Evolutionary conservation across 2,888 invertebrate genomes (phyloP), one percentile per base, ranked within the genome.

Genomic region (Cremastobaeus sp.): DNA sequence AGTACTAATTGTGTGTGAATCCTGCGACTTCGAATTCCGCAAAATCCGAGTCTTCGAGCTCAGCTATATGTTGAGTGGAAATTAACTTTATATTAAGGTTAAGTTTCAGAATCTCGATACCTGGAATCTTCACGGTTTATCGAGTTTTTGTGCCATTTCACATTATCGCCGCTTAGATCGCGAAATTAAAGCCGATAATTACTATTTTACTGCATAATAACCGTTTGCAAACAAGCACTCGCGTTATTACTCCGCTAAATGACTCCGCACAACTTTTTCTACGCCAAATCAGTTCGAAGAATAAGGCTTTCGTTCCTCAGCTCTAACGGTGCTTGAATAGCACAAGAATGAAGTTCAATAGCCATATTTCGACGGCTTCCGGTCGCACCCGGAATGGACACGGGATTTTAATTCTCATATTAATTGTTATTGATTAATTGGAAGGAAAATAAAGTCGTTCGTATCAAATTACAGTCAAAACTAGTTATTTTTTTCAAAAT

Each of bases 331-430:
- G 37, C 59, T 74, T 21, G 57, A 41, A 45, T 45, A n/a, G 69
- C 59, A 70, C 60, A 74, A 65, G 52, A 74, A 74, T 74, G 68
- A 73, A 64, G 35, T 43, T 50, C 45, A 57, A 57, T 70, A 37
- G 48, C 54, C 45, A 65, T 57, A 64, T 59, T 64, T 17, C 25
- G 15, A 20, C 35, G 39, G 50, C 37, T 71, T 71, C 65, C 71
- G 64, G 57, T 30, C 45, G 45, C 43, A 39, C 20, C 50, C 25
- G 50, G 55, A 50, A 41, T 1, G 34, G 41, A 12, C 35, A 18
- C 39, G 18, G 17, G 20, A 12, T 54, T 69, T 60, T 30, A 32
- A 21, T 25, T 25, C 8, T 25, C 8, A 5, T 25, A 5, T 25
- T 25, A 3, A 25, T 25, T 25, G 25, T 25, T 25, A 5, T 25